phyloP scores from a whole-genome alignment of 1,140 invertebrate species.

The Tetramorium simillimum region DNA sequence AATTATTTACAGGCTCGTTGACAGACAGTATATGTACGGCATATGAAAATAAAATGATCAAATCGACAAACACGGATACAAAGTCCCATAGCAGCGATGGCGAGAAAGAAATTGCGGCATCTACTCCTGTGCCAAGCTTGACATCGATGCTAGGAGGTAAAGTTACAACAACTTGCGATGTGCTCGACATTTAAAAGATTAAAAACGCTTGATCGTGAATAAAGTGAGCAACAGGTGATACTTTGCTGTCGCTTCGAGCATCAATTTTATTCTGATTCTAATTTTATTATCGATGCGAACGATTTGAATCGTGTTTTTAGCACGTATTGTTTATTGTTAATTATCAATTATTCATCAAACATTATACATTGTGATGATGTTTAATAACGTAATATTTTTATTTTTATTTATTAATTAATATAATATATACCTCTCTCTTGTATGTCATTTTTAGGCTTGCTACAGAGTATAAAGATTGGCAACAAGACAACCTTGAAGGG shows the following conservation, averaged over 20 bases:
- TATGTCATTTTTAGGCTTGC: constrained; percentile 75
- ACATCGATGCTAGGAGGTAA: constrained; percentile 81
- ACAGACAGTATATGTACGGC: constrained; percentile 88
- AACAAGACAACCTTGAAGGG: constrained; percentile 70
- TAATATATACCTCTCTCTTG: neutral
- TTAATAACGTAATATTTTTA: neutral
- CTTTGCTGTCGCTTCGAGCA: no score
- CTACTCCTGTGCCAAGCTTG: constrained; percentile 77
- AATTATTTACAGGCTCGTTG: constrained; percentile 84
- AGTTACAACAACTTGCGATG: neutral
- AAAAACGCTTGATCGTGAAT: neutral
- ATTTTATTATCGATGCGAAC: no score
- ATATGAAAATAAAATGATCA: constrained; percentile 85
- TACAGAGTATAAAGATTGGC: constrained; percentile 82
- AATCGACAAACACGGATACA: constrained; percentile 72
- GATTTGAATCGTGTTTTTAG: no score
- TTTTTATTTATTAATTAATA: neutral
- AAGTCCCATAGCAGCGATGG: constrained; percentile 67
- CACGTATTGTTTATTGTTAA: no score
- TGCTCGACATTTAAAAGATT: no score
- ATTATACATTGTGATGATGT: neutral
- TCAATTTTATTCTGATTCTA: no score
- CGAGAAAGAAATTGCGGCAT: constrained; percentile 68
- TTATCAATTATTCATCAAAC: neutral
- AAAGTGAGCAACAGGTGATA: no score